A percentile compares a stretch with the other conserved stretches of the same genome.
Conservation (phyloP, 2,888 invertebrate species). For the Tholera decimalis region DNA sequence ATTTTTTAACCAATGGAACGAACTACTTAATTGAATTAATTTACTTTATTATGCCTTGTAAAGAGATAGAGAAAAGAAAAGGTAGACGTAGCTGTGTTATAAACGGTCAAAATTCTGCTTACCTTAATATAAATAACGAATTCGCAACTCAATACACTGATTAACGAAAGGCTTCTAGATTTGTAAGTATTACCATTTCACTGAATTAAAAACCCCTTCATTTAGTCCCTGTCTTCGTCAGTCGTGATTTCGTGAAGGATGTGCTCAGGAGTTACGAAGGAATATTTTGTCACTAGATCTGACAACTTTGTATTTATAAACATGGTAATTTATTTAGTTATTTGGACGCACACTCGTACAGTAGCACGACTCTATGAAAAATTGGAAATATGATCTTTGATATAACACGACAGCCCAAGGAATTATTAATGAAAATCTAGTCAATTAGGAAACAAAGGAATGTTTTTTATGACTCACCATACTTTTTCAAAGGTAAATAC, state of each 20-base stretch:
- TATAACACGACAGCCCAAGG: no score
- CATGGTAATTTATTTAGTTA: background rate
- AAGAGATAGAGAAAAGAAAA: constrained; percentile 9
- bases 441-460: no score
- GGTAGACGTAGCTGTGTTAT: background rate
- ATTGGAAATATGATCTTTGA: background rate
- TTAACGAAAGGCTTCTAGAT: constrained; percentile 69
- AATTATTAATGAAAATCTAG: no score
- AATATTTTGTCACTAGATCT: constrained; percentile 1
- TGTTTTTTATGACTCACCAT: no score
- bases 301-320: background rate
- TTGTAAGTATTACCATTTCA: constrained; percentile 80
- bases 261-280: constrained; percentile 69
- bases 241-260: constrained; percentile 80
- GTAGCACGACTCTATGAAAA: background rate
- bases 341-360: accelerated
- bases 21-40: constrained; percentile 64
- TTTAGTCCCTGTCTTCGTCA: constrained; percentile 84
- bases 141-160: constrained; percentile 63
- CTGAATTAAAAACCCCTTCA: constrained; percentile 87
- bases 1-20: constrained; percentile 51
- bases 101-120: background rate
- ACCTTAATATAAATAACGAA: constrained; percentile 41
- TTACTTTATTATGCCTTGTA: constrained; percentile 53
- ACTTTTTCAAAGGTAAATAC: no score